Evolutionary conservation across 1,140 invertebrate species (phyloP).

Genomic region (Lepidurus couesii): DNA sequence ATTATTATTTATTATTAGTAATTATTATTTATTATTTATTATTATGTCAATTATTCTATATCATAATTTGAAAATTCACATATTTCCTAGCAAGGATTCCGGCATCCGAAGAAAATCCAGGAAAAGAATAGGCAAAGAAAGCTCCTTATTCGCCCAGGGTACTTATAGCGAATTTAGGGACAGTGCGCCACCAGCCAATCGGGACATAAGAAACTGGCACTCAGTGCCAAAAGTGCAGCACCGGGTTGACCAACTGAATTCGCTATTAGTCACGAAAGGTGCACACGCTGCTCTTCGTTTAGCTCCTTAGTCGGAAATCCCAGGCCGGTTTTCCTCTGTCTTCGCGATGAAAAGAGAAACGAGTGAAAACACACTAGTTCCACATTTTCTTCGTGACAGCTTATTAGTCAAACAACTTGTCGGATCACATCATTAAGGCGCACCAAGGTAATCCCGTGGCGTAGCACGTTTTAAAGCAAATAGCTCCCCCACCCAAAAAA

Average conservation of each 20-base stretch:
- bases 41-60: background rate
- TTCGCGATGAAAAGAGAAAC: background rate
- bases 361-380: background rate
- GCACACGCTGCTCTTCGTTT: background rate
- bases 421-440: constrained; percentile 7
- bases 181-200: too few species aligned
- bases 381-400: background rate
- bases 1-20: background rate
- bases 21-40: background rate
- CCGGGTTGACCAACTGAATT: too few species aligned
- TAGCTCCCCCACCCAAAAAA: background rate
- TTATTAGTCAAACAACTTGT: background rate
- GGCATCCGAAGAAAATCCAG: too few species aligned
- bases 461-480: background rate
- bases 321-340: background rate
- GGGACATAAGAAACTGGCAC: too few species aligned
- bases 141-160: too few species aligned
- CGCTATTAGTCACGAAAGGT: background rate
- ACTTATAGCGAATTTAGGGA: too few species aligned
- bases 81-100: too few species aligned
- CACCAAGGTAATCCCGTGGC: background rate
- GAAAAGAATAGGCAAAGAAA: too few species aligned
- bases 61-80: too few species aligned
- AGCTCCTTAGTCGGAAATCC: background rate
- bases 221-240: too few species aligned